Evolutionary conservation across 2,888 invertebrate species (phyloP), one percentile per base, ranked within the genome.

Genomic region (Pedicia rivosa): DNA sequence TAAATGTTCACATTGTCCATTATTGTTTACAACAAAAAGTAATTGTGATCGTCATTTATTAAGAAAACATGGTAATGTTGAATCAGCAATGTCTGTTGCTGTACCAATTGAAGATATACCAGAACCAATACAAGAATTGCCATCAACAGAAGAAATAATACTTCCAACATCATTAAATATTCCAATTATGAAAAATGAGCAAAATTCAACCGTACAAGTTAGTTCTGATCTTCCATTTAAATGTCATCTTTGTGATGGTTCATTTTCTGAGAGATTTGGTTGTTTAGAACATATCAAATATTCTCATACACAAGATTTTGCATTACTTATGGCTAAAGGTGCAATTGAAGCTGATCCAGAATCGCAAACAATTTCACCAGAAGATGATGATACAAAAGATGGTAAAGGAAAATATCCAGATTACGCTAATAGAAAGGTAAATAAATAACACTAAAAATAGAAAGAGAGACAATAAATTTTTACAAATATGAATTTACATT

Each of bases 11-110:
- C 81, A 87, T 51, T 95, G 95, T 55, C 83, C 87, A 0, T 68
- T 94, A 7, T 74, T 90, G 2, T 95, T 95, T 58, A 95, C 94
- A 24, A 95, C 94, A 2, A 95, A 95, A 57, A 92, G 92, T 7
- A 95, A 95, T 62, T 88, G 95, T 57, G 95, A 95, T 54, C 81
- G 95, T 9, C 95, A 95, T 57, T 63, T 95, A 40, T 62, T 88
- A 36, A 68, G 92, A 25, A 92, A 92, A 52, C 92, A 92, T 53
- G 78, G 78, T 42, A 70, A 71, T 43, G 60, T 62, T 3, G 62
- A 62, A 42, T 58, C 59, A 2, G 62, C 62, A 10, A 56, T 62
- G 35, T 59, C 59, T 27, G 51, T 64, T 15, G 49, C 63, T 50
- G 63, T 66, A 22, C 67, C 67, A n/a, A 63, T 66, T 3, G 54